A percentile compares a stretch with the other conserved stretches of the same genome.
Evolutionary conservation across 2,797 vertebrate species (phyloP).

Genomic region (Tadarida brasiliensis): DNA sequence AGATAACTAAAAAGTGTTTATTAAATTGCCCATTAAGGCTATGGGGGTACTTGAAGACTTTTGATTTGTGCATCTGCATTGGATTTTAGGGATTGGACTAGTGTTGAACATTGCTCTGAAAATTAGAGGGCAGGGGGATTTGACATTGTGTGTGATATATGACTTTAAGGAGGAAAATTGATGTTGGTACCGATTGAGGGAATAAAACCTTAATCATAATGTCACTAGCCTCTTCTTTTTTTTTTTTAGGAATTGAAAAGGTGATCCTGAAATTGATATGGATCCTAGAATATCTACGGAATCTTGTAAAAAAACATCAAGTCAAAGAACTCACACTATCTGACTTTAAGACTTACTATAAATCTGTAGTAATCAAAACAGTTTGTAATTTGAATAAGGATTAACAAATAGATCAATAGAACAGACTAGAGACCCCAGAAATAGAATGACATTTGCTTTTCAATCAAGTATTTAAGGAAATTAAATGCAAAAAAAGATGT

Average conservation of each 20-base stretch:
- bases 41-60: not conserved
- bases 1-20: not conserved
- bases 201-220: not conserved
- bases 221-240: not conserved
- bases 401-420: too few species aligned
- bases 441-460: not conserved
- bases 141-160: not conserved
- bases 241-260: not conserved
- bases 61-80: not conserved
- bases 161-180: not conserved
- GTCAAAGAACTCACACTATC: not conserved
- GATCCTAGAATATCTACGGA: not conserved
- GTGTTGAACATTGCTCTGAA: not conserved
- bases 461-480: not conserved
- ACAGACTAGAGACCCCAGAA: not conserved
- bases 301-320: not conserved
- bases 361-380: too few species aligned
- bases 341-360: not conserved
- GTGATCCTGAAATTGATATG: not conserved
- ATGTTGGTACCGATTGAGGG: not conserved
- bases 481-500: not conserved
- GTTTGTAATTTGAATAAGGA: too few species aligned
- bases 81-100: not conserved
- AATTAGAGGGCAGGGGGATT: not conserved
- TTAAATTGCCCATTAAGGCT: not conserved